phyloP scores from a whole-genome alignment of 2,797 vertebrate species.

The Phrynocephalus forsythii region DNA sequence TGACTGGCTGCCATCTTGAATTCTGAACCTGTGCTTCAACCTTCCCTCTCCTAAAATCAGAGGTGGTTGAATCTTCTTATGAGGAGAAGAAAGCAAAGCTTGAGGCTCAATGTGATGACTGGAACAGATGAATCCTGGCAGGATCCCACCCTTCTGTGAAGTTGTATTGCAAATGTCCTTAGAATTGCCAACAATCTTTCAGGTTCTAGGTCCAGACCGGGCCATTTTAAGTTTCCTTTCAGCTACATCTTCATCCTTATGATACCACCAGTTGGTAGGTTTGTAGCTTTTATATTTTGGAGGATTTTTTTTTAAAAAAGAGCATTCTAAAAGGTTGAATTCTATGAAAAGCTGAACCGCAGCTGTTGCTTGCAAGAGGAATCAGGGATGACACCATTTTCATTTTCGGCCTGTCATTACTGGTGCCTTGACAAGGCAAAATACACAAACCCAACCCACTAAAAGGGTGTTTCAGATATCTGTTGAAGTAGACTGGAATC shows the following conservation, averaged over 20 bases:
- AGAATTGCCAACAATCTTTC: background rate
- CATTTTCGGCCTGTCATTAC: no score
- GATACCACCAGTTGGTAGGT: no score
- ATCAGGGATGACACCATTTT: background rate
- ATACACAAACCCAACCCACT: no score
- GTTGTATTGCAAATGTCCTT: background rate
- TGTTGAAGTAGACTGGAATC: no score
- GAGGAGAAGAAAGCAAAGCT: background rate
- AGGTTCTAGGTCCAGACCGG: no score
- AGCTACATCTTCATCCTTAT: no score
- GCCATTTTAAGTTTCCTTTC: no score
- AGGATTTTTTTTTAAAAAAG: no score
- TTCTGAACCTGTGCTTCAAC: background rate
- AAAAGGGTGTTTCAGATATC: no score
- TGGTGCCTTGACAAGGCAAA: no score
- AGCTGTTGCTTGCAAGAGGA: background rate
- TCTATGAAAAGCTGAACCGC: background rate
- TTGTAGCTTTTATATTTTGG: no score
- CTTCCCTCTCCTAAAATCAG: background rate
- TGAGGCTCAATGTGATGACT: background rate
- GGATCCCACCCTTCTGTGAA: background rate
- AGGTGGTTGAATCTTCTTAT: background rate
- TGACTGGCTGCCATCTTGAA: background rate
- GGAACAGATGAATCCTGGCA: background rate
- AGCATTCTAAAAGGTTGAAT: no score